These are phyloP conservation scores for Athene cunicularia DNA, from an alignment of 2,113 vertebrate species.

Conservation along the genomic window DNA sequence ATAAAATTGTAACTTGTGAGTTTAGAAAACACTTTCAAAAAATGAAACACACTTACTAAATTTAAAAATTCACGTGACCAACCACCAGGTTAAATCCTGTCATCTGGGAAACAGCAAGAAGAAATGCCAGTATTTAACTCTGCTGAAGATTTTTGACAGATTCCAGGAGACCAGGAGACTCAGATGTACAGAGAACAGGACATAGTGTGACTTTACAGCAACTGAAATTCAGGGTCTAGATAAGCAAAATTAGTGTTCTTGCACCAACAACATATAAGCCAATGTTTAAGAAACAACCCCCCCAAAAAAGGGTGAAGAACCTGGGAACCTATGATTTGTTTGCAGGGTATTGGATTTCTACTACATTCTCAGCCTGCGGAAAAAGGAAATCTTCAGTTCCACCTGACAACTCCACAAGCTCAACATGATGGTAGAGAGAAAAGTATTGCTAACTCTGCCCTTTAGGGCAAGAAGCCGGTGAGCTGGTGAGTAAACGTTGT, in stretches of 20 bases:
- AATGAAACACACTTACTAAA: neutral
- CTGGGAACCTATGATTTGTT: neutral
- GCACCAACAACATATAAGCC: neutral
- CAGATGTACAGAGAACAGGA: neutral
- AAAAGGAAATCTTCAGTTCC: neutral
- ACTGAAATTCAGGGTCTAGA: neutral
- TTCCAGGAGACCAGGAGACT: neutral
- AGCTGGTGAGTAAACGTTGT: neutral
- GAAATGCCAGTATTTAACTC: neutral
- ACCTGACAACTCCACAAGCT: neutral
- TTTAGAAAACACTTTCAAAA: neutral
- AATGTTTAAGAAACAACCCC: no score
- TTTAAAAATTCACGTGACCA: neutral
- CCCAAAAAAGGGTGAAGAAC: neutral
- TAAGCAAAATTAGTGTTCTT: neutral
- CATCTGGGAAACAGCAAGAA: neutral
- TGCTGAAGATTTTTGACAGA: neutral
- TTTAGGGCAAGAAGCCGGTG: neutral
- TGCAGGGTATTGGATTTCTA: neutral
- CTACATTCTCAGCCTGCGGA: neutral
- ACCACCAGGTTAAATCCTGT: neutral
- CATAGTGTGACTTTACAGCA: neutral
- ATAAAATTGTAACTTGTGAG: neutral
- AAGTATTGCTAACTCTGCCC: neutral
- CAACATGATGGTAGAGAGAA: rapidly evolving